Evolutionary conservation across 2,113 vertebrate genomes (phyloP).

Genomic region (Ophiodon elongatus): DNA sequence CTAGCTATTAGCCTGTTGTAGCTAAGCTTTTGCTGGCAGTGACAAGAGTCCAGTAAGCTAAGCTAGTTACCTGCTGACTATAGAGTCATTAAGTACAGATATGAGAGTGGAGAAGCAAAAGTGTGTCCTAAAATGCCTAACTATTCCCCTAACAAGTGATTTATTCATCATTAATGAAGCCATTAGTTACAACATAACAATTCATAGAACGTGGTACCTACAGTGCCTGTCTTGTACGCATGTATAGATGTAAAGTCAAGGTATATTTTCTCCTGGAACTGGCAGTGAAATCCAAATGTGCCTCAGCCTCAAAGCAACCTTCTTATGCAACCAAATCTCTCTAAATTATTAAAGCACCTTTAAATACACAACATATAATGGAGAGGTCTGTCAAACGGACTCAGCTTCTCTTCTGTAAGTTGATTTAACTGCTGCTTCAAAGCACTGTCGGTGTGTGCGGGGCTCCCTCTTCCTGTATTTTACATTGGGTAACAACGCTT

Average conservation of each 20-base stretch:
- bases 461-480: neutral
- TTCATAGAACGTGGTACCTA: neutral
- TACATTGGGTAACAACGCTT: neutral
- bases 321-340: neutral
- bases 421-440: constrained; percentile 6
- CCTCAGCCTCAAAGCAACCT: neutral
- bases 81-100: neutral
- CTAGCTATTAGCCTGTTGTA: no score
- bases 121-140: neutral
- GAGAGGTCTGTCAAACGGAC: neutral
- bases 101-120: neutral
- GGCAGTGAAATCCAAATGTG: neutral
- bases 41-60: no score
- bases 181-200: neutral
- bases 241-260: neutral
- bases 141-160: neutral
- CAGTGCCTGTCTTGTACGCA: neutral
- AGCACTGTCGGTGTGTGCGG: neutral
- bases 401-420: neutral
- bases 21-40: no score
- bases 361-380: neutral
- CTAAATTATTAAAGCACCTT: neutral
- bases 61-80: no score
- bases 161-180: neutral
- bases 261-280: neutral